Evolutionary conservation across 2,888 invertebrate genomes (phyloP).

Genomic region (Deilephila elpenor): DNA sequence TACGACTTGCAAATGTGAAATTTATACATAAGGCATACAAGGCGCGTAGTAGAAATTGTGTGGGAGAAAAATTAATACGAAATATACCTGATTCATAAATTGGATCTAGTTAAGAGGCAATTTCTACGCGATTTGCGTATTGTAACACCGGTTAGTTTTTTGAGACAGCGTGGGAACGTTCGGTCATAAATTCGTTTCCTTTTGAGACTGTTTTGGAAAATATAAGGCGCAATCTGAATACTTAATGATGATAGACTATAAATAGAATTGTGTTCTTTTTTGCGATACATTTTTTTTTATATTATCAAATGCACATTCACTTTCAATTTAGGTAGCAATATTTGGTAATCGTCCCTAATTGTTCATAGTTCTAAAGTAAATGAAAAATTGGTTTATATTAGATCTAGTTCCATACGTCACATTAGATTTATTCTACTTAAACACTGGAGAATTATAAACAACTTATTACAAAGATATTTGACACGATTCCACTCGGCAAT

Average conservation of each 20-base stretch:
- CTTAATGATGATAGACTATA: slow-evolving; percentile 2
- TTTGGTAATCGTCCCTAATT: no score
- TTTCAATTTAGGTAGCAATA: no score
- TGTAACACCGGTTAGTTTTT: slow-evolving; percentile 41
- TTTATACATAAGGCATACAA: not conserved
- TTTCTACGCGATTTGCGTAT: slow-evolving; percentile 41
- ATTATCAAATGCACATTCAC: no score
- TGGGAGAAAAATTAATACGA: slow-evolving; percentile 19
- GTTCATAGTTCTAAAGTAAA: no score
- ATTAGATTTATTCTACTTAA: no score
- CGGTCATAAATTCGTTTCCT: not conserved
- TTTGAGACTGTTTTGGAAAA: not conserved
- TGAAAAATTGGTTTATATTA: no score
- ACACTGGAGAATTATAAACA: no score
- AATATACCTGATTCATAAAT: not conserved
- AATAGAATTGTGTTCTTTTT: no score
- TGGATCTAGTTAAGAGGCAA: slow-evolving; percentile 1
- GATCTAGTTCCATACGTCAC: no score
- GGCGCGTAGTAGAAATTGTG: not conserved
- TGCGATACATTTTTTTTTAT: no score
- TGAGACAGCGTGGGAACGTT: slow-evolving; percentile 22
- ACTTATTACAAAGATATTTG: not conserved
- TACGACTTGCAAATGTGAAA: slow-evolving; percentile 47
- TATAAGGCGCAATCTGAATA: not conserved
- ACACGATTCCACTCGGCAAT: not conserved